Conservation (phyloP, 2,888 invertebrate genomes). For the Pristionchus exspectatus region DNA sequence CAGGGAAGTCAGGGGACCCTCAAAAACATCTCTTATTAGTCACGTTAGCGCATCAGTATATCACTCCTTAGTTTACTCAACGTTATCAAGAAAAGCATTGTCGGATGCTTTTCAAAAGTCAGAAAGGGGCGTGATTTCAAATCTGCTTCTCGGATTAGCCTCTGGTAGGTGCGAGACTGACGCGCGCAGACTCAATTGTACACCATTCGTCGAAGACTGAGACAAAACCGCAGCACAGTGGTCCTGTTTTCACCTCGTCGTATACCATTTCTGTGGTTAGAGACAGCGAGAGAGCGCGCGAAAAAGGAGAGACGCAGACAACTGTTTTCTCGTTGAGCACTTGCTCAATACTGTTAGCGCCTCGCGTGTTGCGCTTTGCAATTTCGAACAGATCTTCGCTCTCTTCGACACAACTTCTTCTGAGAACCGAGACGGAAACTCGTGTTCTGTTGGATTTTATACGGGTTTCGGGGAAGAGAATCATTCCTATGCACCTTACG, state of each 20-base stretch:
- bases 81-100: too few relatives aligned
- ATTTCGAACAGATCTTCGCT: neutral
- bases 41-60: too few relatives aligned
- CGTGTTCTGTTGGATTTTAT: too few relatives aligned
- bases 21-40: too few relatives aligned
- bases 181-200: neutral
- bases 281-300: neutral
- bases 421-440: neutral
- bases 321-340: neutral
- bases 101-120: too few relatives aligned
- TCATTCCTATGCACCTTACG: too few relatives aligned
- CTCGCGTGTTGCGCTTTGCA: neutral
- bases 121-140: too few relatives aligned
- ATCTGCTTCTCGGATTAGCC: neutral
- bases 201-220: neutral
- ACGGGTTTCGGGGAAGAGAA: too few relatives aligned
- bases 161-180: conserved; percentile 6
- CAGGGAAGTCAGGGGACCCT: too few relatives aligned
- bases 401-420: neutral
- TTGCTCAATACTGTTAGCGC: neutral
- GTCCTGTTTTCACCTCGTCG: neutral
- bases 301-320: neutral
- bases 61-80: too few relatives aligned
- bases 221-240: neutral
- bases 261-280: neutral